Evolutionary conservation across 2,888 invertebrate species (phyloP).

Genomic region (Lycaena phlaeas): DNA sequence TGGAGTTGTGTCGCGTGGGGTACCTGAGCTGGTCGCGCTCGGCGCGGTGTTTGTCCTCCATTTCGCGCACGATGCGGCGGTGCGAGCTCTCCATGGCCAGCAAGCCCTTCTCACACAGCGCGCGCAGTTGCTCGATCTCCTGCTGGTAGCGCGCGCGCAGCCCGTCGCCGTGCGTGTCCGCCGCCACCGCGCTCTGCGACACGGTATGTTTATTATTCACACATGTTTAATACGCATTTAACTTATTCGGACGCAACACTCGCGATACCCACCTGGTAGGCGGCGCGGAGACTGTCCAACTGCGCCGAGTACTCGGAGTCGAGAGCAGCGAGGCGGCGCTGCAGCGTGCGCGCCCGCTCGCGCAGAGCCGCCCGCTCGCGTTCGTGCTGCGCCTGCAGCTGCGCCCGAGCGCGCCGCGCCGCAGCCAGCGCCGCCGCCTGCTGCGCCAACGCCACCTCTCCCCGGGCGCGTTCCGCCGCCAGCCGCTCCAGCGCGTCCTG

Average conservation of each 20-base stretch:
- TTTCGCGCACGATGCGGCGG: constrained; percentile 85
- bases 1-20: background rate
- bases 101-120: constrained; percentile 91
- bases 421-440: constrained; percentile 58
- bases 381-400: constrained; percentile 61
- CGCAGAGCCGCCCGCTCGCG: constrained; percentile 75
- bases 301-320: constrained; percentile 90
- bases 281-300: constrained; percentile 83
- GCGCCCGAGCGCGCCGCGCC: constrained; percentile 56
- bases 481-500: constrained; percentile 67
- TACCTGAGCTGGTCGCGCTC: constrained; percentile 83
- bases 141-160: constrained; percentile 84
- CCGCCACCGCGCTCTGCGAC: constrained; percentile 68
- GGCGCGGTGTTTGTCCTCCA: constrained; percentile 90
- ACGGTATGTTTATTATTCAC: background rate
- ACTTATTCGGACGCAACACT: background rate
- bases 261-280: constrained; percentile 69
- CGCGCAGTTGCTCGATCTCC: constrained; percentile 89
- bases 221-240: background rate
- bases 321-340: constrained; percentile 80
- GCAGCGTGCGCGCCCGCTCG: constrained; percentile 80
- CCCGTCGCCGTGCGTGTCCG: constrained; percentile 75
- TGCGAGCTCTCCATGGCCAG: constrained; percentile 93
- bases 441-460: constrained; percentile 53
- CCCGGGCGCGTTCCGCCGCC: constrained; percentile 49